Evolutionary conservation across 1,140 invertebrate species (phyloP).

Genomic region (Drosophila lacertosa): DNA sequence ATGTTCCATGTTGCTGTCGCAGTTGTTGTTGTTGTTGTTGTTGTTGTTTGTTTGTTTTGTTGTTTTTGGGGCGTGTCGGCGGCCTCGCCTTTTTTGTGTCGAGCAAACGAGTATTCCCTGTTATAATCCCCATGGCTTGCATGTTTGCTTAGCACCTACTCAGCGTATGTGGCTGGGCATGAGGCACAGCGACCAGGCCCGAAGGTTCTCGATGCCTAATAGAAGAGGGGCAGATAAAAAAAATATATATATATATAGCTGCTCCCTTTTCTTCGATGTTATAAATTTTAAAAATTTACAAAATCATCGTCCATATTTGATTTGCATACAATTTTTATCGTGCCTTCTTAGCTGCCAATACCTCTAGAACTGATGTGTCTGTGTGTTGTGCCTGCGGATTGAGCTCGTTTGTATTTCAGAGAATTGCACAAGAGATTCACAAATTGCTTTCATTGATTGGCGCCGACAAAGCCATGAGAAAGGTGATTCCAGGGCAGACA

Average conservation of each 20-base stretch:
- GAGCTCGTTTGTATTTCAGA: slow-evolving; percentile 69
- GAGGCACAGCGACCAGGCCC: no score
- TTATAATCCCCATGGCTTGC: slow-evolving; percentile 74
- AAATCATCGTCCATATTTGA: slow-evolving; percentile 81
- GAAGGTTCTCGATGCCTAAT: no score
- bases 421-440: slow-evolving; percentile 76
- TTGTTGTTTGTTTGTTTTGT: slow-evolving; percentile 52
- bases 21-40: slow-evolving; percentile 3
- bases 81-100: slow-evolving; percentile 63
- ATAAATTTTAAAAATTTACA: slow-evolving; percentile 81
- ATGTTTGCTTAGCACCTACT: slow-evolving; percentile 78
- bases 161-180: slow-evolving; percentile 16
- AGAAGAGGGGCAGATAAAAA: no score
- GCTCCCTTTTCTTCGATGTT: slow-evolving; percentile 27
- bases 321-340: slow-evolving; percentile 71
- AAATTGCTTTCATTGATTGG: slow-evolving; percentile 81
- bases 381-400: slow-evolving; percentile 40
- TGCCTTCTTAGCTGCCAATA: slow-evolving; percentile 51
- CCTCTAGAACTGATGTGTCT: slow-evolving; percentile 21
- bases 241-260: no score
- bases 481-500: slow-evolving; percentile 18
- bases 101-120: slow-evolving; percentile 38
- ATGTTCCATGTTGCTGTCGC: slow-evolving; percentile 41
- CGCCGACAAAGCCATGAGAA: slow-evolving; percentile 55
- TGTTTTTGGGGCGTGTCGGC: slow-evolving; percentile 62